Conservation (phyloP, 2,113 vertebrate genomes). For the Carassius gibelio region DNA sequence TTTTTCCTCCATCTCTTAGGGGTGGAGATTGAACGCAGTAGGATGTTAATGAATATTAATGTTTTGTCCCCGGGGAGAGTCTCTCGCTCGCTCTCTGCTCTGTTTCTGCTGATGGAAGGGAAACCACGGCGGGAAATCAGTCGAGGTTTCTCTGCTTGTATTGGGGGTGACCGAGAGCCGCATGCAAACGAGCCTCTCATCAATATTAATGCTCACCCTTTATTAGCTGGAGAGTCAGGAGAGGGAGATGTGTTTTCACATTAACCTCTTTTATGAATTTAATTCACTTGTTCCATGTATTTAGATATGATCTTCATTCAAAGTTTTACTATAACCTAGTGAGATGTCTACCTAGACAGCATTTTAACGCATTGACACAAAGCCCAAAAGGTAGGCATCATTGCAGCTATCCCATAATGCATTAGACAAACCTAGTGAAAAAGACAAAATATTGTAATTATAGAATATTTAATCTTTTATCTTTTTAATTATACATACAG, state of each 20-base stretch:
- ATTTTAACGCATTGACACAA: too few relatives aligned
- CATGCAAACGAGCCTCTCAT: conserved; percentile 66
- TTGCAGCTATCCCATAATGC: too few relatives aligned
- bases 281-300: not conserved
- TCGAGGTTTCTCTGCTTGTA: conserved; percentile 50
- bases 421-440: too few relatives aligned
- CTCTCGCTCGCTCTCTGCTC: conserved; percentile 55
- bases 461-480: too few relatives aligned
- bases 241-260: not conserved
- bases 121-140: conserved; percentile 66
- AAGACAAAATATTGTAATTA: too few relatives aligned
- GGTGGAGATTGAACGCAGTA: too few relatives aligned
- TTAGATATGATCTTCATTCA: not conserved
- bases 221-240: conserved; percentile 46
- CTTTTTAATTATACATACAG: too few relatives aligned
- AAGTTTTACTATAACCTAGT: not conserved
- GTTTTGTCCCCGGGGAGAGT: too few relatives aligned
- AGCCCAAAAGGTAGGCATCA: too few relatives aligned
- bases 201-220: conserved; percentile 60
- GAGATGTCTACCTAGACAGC: not conserved
- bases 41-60: too few relatives aligned
- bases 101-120: conserved; percentile 69
- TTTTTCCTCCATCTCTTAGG: too few relatives aligned
- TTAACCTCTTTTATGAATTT: not conserved
- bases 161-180: conserved; percentile 27